These are phyloP conservation scores for Plagiodera versicolora DNA, from an alignment of 2,888 invertebrate genomes.

Conservation along the genomic window DNA sequence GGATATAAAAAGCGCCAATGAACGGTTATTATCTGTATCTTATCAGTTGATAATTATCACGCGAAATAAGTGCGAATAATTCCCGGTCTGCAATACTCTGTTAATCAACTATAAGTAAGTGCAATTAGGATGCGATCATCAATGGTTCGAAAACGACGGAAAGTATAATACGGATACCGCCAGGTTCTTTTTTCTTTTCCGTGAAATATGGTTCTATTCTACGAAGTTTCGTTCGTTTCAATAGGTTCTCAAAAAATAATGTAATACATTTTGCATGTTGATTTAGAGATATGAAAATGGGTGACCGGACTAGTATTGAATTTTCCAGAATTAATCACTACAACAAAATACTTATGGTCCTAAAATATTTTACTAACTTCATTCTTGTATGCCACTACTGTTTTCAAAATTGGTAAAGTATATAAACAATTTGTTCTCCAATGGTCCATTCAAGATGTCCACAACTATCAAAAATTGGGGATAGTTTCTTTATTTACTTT, in stretches of 20 bases:
- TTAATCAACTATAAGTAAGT: neutral
- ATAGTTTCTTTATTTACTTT: no score
- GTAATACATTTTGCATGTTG: neutral
- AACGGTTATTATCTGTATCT: slow-evolving; percentile 2
- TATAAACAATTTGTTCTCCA: no score
- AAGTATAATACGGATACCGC: neutral
- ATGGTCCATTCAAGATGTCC: no score
- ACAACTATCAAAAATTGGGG: no score
- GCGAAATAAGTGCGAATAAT: neutral
- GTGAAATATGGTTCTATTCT: neutral
- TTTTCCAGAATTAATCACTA: no score
- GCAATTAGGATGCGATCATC: neutral
- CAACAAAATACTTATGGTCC: no score
- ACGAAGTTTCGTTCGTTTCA: neutral
- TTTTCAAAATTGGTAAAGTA: no score
- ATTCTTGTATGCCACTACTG: no score
- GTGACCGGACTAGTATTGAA: no score
- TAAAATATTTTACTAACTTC: no score
- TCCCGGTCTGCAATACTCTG: neutral
- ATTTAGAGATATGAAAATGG: no score
- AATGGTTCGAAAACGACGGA: neutral
- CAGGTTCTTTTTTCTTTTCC: slow-evolving; percentile 2
- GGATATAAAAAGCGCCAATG: neutral
- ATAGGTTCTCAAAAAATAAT: neutral
- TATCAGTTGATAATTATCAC: neutral